phyloP scores from a whole-genome alignment of 1,140 invertebrate species.

The Calosoma granatense region DNA sequence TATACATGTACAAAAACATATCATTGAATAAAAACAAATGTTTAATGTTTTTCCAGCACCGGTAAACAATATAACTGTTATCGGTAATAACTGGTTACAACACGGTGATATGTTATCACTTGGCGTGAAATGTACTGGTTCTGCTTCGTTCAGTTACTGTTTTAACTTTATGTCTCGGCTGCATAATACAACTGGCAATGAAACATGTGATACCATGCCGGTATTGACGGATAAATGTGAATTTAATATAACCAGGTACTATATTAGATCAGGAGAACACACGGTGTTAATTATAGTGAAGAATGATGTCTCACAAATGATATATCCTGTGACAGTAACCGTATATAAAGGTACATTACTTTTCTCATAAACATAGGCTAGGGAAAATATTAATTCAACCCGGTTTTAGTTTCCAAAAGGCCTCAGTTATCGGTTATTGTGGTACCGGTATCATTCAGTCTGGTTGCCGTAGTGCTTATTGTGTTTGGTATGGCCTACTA shows the following conservation, averaged over 20 bases:
- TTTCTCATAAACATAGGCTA: too few relatives aligned
- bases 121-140: conserved; percentile 58
- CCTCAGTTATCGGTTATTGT: conserved; percentile 75
- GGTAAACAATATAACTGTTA: conserved; percentile 50
- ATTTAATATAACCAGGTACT: conserved; percentile 55
- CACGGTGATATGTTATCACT: conserved; percentile 65
- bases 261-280: conserved; percentile 42
- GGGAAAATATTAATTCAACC: conserved; percentile 17
- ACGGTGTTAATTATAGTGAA: conserved; percentile 63
- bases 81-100: conserved; percentile 67
- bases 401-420: conserved; percentile 55
- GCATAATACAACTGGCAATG: conserved; percentile 70
- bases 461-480: conserved; percentile 67
- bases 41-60: conserved; percentile 49
- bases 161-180: conserved; percentile 47
- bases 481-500: conserved; percentile 80
- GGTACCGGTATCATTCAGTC: conserved; percentile 67
- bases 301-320: conserved; percentile 57
- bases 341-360: conserved; percentile 63
- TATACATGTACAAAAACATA: too few relatives aligned
- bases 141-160: conserved; percentile 57
- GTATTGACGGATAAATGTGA: conserved; percentile 40
- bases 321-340: conserved; percentile 60
- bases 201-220: conserved; percentile 46
- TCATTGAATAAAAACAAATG: too few relatives aligned